Evolutionary conservation across 2,888 invertebrate genomes (phyloP).

Genomic region (Epinotia ramella): DNA sequence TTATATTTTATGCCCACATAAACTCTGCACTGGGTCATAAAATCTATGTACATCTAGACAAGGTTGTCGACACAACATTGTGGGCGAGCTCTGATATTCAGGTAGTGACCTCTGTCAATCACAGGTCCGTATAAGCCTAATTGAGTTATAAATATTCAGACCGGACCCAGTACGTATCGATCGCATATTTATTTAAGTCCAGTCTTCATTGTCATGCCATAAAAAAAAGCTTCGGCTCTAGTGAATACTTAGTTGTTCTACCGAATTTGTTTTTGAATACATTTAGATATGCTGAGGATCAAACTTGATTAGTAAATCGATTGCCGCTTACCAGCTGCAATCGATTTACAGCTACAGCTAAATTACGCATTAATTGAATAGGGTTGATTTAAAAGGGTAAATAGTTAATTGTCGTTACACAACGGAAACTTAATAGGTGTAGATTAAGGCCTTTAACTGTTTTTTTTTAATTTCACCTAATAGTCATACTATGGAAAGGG

Average conservation of each 20-base stretch:
- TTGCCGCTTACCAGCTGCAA: no score
- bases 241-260: not conserved
- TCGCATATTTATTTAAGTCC: constrained; percentile 11
- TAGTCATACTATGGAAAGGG: no score
- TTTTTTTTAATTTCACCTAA: no score
- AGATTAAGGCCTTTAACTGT: no score
- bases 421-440: no score
- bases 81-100: constrained; percentile 22
- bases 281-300: no score
- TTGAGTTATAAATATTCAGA: constrained; percentile 42
- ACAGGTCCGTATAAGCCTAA: constrained; percentile 35
- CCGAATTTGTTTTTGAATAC: not conserved
- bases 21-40: constrained; percentile 4
- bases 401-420: no score
- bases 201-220: constrained; percentile 1
- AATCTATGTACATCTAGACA: constrained; percentile 8
- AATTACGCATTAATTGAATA: no score
- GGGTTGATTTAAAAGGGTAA: no score
- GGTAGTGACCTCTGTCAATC: constrained; percentile 43
- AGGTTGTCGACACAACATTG: constrained; percentile 5
- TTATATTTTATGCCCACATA: constrained; percentile 11
- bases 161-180: constrained; percentile 11
- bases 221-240: not conserved
- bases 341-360: no score
- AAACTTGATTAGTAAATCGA: no score